These are phyloP conservation scores for Acanthoscelides obtectus DNA, from an alignment of 2,888 invertebrate species.

Conservation along the genomic window DNA sequence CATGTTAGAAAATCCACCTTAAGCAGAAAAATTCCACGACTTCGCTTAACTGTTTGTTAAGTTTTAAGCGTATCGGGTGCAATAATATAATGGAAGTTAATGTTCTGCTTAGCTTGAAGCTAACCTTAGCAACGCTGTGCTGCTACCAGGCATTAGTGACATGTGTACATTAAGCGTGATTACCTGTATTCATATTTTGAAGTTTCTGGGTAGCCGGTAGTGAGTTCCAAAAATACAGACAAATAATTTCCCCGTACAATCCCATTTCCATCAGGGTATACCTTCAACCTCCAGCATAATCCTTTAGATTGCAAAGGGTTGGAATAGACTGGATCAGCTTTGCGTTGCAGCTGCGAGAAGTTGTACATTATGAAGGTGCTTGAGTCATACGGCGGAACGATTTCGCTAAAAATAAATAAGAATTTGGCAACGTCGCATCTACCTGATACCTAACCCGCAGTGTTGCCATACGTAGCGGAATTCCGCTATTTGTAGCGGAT, in stretches of 20 bases:
- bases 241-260: constrained; percentile 89
- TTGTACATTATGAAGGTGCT: constrained; percentile 83
- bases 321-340: constrained; percentile 90
- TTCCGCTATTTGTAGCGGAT: too few species aligned
- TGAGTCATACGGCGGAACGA: constrained; percentile 86
- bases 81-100: not conserved
- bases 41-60: too few species aligned
- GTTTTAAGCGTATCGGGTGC: too few species aligned
- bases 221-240: constrained; percentile 87
- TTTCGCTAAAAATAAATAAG: constrained; percentile 59
- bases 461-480: too few species aligned
- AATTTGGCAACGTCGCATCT: too few species aligned
- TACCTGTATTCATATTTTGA: constrained; percentile 88
- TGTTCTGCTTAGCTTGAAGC: too few species aligned
- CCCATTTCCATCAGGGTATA: constrained; percentile 90
- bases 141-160: too few species aligned
- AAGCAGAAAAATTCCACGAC: too few species aligned
- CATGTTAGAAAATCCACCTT: too few species aligned
- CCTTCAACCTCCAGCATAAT: constrained; percentile 87
- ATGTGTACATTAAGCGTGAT: too few species aligned
- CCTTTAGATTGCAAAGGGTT: constrained; percentile 84
- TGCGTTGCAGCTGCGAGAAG: constrained; percentile 79
- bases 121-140: too few species aligned
- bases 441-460: too few species aligned
- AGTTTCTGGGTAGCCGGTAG: constrained; percentile 84